Base-by-base conservation (phyloP, 64 coral and sea anemone species). In the Stichodactyla helianthus region DNA sequence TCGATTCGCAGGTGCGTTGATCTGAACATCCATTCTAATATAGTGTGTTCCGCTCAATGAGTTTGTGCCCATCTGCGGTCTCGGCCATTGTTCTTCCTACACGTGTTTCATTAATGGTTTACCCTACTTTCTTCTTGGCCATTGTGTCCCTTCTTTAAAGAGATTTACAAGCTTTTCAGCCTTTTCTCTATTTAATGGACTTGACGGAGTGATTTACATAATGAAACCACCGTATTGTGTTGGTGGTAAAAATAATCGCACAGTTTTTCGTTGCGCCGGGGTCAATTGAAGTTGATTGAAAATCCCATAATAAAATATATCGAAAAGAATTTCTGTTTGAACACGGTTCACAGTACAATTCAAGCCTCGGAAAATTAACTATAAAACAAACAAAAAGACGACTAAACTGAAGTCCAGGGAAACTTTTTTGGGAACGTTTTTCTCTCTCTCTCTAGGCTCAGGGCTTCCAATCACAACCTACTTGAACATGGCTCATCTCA, bases 151-250 rank as follows among this genome's bases (percentile, higher is more conserved):
- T 96, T 96, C 71, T 96, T 96, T 96, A 96, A 96, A 96, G 94
- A 96, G 94, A 96, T 96, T 96, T 96, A 96, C 94, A 96, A 96
- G 88, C 94, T 88, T 96, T 93, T 96, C 94, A 93, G 92, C 91
- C 87, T 93, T 92, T 96, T 93, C 94, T 96, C 91, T 90, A 92
- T 96, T 96, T 96, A 96, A 96, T 96, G 94, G 94, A 93, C 91
- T 93, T 87, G 88, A 65, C 70, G 54, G 85, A 93, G 54, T 89
- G 84, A 96, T 96, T 96, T 96, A 84, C 94, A 96, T 96, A 96
- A 90, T 93, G 94, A 90, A 96, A 93, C 86, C 83, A 84, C 65
- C 54, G 71, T 86, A 96, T 93, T 93, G 94, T 93, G 85, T 64
- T 64, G 87, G 76, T 92, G 86, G 85, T 87, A 76, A 84, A 89